phyloP scores from a whole-genome alignment of 2,797 vertebrate species.

The Hydrocynus forskahlii region DNA sequence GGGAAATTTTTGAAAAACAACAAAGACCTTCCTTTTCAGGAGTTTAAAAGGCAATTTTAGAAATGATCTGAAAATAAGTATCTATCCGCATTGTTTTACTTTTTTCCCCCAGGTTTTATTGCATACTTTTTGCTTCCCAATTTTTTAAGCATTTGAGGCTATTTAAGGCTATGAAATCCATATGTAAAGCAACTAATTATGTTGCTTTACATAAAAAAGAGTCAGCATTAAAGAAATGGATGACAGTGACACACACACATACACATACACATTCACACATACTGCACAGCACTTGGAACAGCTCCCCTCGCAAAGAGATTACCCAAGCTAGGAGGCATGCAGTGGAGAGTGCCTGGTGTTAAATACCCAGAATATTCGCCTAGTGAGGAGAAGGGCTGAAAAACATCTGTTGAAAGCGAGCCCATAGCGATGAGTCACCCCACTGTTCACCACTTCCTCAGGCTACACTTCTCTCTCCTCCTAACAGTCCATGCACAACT shows the following conservation, averaged over 20 bases:
- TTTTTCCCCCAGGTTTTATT: neutral
- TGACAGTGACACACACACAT: conserved; percentile 3
- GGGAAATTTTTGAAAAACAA: neutral
- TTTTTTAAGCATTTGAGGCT: neutral
- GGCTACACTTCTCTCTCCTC: conserved; percentile 25
- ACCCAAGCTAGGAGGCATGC: conserved; percentile 50
- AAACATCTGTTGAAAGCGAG: conserved; percentile 53
- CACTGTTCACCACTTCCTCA: conserved; percentile 52
- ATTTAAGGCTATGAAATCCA: neutral
- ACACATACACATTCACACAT: neutral
- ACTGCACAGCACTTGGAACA: conserved; percentile 1
- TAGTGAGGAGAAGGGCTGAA: conserved; percentile 37
- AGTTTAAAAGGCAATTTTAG: neutral
- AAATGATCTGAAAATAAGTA: neutral
- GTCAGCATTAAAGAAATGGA: neutral
- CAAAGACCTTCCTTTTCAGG: neutral
- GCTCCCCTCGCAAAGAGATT: conserved; percentile 46
- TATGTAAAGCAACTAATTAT: neutral
- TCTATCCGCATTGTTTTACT: neutral
- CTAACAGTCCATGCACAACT: neutral
- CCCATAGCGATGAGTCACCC: conserved; percentile 54
- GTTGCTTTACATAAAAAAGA: neutral
- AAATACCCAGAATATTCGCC: conserved; percentile 53
- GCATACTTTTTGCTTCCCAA: neutral
- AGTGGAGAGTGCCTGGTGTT: conserved; percentile 26